These are phyloP conservation scores for Glossophaga mutica DNA, from an alignment of 2,797 vertebrate genomes.

Conservation along the genomic window DNA sequence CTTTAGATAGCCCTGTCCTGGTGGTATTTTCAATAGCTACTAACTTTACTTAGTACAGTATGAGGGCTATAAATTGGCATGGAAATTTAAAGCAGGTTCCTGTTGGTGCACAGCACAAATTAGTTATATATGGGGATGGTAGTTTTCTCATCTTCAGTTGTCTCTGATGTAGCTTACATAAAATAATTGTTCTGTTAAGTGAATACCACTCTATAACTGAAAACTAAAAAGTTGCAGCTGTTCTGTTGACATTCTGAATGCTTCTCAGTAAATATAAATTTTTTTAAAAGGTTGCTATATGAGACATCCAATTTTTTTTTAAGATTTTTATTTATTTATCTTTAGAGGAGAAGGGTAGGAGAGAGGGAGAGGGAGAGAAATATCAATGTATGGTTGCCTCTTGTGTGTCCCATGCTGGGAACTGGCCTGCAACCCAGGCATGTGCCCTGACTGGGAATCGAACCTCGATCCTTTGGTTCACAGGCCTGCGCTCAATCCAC, in stretches of 20 bases:
- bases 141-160: conserved; percentile 86
- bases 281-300: too few relatives aligned
- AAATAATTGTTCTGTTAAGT: conserved; percentile 85
- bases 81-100: conserved; percentile 88
- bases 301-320: too few relatives aligned
- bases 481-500: too few relatives aligned
- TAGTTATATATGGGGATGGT: conserved; percentile 83
- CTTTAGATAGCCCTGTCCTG: conserved; percentile 87
- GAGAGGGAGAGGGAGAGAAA: too few relatives aligned
- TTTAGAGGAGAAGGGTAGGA: too few relatives aligned
- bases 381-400: too few relatives aligned
- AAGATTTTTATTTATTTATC: too few relatives aligned
- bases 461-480: too few relatives aligned
- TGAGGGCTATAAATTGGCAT: conserved; percentile 88
- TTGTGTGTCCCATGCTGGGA: too few relatives aligned
- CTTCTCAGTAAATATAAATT: conserved; percentile 96
- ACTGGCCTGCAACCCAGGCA: too few relatives aligned
- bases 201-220: conserved; percentile 88
- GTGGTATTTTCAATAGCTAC: conserved; percentile 92
- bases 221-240: conserved; percentile 74
- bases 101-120: conserved; percentile 93
- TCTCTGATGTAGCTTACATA: conserved; percentile 80
- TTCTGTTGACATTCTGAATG: conserved; percentile 94
- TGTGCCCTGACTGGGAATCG: too few relatives aligned
- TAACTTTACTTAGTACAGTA: conserved; percentile 92